These are phyloP conservation scores for Leuctra nigra DNA, from an alignment of 2,888 invertebrate genomes.

Conservation along the genomic window DNA sequence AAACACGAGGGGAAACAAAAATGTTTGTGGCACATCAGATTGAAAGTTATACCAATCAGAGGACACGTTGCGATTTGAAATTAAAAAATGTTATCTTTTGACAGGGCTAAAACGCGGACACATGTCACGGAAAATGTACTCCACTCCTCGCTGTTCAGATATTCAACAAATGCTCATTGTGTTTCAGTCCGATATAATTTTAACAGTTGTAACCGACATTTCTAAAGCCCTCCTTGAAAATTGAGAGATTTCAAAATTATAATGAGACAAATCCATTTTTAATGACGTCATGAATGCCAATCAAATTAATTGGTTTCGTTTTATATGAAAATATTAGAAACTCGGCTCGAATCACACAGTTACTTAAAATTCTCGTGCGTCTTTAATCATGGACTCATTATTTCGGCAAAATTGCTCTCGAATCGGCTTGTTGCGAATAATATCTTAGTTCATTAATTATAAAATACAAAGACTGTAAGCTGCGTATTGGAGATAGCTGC, in stretches of 20 bases:
- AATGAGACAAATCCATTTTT: background rate
- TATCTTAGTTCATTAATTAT: constrained; percentile 4
- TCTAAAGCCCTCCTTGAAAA: background rate
- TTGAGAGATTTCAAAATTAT: background rate
- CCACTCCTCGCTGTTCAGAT: no score
- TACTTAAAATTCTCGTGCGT: background rate
- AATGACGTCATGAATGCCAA: constrained; percentile 1
- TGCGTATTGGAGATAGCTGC: constrained; percentile 1
- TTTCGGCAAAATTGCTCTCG: constrained; percentile 1
- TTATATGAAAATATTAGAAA: background rate
- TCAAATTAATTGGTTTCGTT: constrained; percentile 9
- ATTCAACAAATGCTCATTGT: no score
- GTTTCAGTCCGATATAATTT: no score
- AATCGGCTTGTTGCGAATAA: constrained; percentile 3
- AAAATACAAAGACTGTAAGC: constrained; percentile 10
- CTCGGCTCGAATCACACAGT: background rate
- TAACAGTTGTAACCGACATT: no score
- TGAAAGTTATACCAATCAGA: no score
- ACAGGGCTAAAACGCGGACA: no score
- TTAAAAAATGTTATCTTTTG: no score
- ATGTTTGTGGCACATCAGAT: no score
- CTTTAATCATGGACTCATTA: background rate
- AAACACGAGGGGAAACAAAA: no score
- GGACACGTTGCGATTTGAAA: no score
- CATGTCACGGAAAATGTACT: no score